Base-by-base conservation (phyloP, 1,140 invertebrate genomes). In the Drosophila melanica region DNA sequence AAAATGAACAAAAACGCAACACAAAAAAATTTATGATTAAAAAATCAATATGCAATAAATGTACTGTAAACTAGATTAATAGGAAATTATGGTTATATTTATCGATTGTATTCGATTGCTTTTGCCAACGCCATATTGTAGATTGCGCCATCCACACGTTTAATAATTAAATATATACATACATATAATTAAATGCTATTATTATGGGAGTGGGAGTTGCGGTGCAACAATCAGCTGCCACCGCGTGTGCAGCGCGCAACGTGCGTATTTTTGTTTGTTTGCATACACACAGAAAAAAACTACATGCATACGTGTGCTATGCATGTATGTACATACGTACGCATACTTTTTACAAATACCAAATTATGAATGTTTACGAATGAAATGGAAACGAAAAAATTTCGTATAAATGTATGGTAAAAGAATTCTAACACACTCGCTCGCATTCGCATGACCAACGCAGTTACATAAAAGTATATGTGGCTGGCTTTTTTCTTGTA, bases 361-460 rank as follows among this genome's bases (percentile, higher is more conserved):
- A 89, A 89, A 89, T 89, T 89, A 89, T 89, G 84, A 85, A 89
- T 89, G 84, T 89, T 89, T 89, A 89, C 84, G 84, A 89, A 89
- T 89, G 84, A 89, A 89, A 89, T 89, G 84, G 84, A 89, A 89
- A 89, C 84, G 84, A 77, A 89, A 77, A 89, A 84, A 84, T 75
- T 66, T 70, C 65, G 69, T 89, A 80, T 85, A 77, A 79, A 85
- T 84, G 80, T 84, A 84, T 84, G 72, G 76, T 84, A 86, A 82
- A 86, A 87, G 84, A 86, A 86, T 86, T 86, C 82, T 86, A 86
- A 86, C 72, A 85, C 81, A 86, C 75, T 86, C 81, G 82, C 79
- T 75, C 76, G 65, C 65, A 82, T 81, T 89, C 84, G 75, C 82
- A 85, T 85, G 77, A 85, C 66, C 81, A 85, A 85, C 82, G 79